Conservation (phyloP, 2,797 vertebrate genomes). For the Alcedo quadribrachys region DNA sequence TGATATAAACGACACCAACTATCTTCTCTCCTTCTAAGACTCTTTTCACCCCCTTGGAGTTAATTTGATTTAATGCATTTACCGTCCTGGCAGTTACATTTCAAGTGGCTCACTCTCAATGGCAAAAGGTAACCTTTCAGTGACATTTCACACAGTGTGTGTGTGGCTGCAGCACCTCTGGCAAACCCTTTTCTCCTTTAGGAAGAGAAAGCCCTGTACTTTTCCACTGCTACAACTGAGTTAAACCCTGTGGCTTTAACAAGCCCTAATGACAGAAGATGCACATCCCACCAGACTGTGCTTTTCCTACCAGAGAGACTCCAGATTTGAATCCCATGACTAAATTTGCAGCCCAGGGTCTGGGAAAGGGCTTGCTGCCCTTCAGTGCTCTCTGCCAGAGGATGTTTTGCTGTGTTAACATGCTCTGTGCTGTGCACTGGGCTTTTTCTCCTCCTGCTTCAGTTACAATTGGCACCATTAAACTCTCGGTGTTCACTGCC, state of each 20-base stretch:
- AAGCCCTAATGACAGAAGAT: not conserved
- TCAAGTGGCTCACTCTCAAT: fast-evolving
- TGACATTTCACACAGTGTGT: fast-evolving
- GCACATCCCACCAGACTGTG: not conserved
- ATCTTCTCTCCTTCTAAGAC: not conserved
- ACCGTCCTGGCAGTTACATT: not conserved
- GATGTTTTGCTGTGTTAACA: not conserved
- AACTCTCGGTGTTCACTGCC: constrained; percentile 30
- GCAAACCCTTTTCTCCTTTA: not conserved
- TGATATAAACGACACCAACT: not conserved
- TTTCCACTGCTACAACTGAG: not conserved
- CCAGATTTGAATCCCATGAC: not conserved
- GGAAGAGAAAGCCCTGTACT: not conserved
- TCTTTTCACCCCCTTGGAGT: not conserved
- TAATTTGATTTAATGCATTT: constrained; percentile 36
- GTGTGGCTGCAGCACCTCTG: not conserved
- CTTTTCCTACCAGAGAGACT: not conserved
- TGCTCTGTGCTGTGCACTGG: not conserved
- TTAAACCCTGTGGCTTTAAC: not conserved
- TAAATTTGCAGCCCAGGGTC: not conserved
- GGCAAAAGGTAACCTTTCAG: not conserved
- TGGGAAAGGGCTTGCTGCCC: not conserved
- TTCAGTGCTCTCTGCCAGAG: not conserved
- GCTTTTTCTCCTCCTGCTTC: constrained; percentile 7
- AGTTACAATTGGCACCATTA: constrained; percentile 39